These are phyloP conservation scores for Coelopa frigida DNA, from an alignment of 1,140 invertebrate species.

Conservation along the genomic window DNA sequence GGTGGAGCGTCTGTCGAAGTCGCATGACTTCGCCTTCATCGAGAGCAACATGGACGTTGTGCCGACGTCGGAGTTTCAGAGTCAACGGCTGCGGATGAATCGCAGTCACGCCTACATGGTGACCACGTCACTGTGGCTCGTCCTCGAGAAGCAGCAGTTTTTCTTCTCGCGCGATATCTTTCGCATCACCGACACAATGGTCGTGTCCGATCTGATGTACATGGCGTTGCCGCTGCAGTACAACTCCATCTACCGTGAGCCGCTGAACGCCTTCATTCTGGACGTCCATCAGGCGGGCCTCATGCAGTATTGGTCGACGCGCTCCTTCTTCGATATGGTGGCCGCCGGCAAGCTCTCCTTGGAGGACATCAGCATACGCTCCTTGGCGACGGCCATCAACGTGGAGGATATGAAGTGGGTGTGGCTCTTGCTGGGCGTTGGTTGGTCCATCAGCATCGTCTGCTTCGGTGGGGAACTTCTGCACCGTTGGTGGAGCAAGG, in stretches of 20 bases:
- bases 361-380: not conserved
- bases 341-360: not conserved
- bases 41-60: not conserved
- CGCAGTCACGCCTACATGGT: not conserved
- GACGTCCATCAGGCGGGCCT: constrained; percentile 1
- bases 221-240: constrained; percentile 1
- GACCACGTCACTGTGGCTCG: not conserved
- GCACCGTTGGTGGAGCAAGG: too few relatives aligned
- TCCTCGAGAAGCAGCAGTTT: not conserved
- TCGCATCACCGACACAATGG: not conserved
- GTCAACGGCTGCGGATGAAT: not conserved
- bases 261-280: constrained; percentile 1
- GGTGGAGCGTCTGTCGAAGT: not conserved
- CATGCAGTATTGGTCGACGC: constrained; percentile 1
- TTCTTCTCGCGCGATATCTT: constrained; percentile 2
- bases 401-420: not conserved
- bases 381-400: not conserved
- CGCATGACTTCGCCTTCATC: not conserved
- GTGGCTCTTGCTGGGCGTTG: too few relatives aligned
- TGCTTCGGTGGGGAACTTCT: too few relatives aligned
- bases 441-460: too few relatives aligned
- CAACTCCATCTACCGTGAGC: constrained; percentile 1
- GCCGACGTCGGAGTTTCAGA: not conserved
- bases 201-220: not conserved
- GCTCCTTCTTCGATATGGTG: constrained; percentile 2